Base-by-base conservation (phyloP, 2,797 vertebrate species). In the Semaprochilodus insignis region DNA sequence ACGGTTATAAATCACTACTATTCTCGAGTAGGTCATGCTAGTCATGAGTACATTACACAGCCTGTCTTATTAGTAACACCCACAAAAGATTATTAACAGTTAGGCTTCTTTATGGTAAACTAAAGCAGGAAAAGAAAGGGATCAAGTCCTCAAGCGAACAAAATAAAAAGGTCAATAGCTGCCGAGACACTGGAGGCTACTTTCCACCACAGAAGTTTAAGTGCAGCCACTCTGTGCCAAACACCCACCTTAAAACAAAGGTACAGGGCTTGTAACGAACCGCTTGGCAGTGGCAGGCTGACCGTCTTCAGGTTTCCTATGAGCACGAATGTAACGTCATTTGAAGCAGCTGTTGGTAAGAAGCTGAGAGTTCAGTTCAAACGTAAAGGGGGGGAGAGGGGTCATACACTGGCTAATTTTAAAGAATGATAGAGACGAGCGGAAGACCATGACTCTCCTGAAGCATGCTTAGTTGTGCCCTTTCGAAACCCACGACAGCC, bases 151-250 rank as follows among this genome's bases (percentile, higher is more conserved):
- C n/a, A 19, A 25, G 8, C 7, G 6, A 21, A 74, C 11, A 11
- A 21, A 34, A 57, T 4, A 71, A 77, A 55, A 40, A 65, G 8
- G 44, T 48, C 44, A 63, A 82, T 65, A 82, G 81, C 81, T 82
- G 81, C 81, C 81, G 62, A 44, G 44, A 63, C 63, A 54, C 1
- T 59, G 21, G 27, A 63, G 74, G 55, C 19, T 25, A 14, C 4
- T 54, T 54, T 65, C 11, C 74, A 60, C 13, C 40, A n/a, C 1
- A 72, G 13, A n/a, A 57, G 48, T 10, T 77, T 57, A 70, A 48
- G 25, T 25, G 25, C 66, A 73, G 55, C 74, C 31, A 21, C 0
- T 71, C 11, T 21, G 34, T 52, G 27, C 73, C 31, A 36, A 3
- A 40, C 6, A n/a, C n/a, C 23, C 25, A 15, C 3, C 6, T 23